phyloP scores from a whole-genome alignment of 2,797 vertebrate genomes.

The Linurgus olivaceus region DNA sequence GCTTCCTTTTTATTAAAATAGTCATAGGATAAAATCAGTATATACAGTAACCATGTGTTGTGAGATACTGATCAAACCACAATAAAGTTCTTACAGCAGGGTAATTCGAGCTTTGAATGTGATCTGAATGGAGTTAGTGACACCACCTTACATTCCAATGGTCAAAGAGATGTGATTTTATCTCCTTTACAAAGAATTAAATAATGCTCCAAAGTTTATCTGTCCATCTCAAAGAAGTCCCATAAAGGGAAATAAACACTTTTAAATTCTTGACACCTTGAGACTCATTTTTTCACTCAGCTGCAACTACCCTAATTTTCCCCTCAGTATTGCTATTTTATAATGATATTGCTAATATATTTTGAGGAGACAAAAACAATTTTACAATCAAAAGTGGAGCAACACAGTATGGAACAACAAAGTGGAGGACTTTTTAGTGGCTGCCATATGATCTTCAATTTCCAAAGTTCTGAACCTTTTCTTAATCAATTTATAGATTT shows the following conservation, averaged over 20 bases:
- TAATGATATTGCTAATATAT: background rate
- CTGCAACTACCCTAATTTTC: background rate
- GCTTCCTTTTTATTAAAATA: background rate
- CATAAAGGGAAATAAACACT: constrained; percentile 8
- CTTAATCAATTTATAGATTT: background rate
- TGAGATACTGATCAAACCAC: background rate
- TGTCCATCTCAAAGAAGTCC: background rate
- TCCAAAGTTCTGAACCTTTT: background rate
- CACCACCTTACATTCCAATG: constrained; percentile 28
- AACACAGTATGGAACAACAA: background rate
- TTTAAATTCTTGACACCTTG: background rate
- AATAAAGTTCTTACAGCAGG: background rate
- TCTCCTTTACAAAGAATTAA: constrained; percentile 17
- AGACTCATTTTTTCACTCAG: background rate
- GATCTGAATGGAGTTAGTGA: constrained; percentile 16
- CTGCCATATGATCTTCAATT: background rate
- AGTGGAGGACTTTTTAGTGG: background rate
- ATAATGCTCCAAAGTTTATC: constrained; percentile 7
- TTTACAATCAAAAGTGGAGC: background rate
- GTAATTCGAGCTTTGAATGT: constrained; percentile 4
- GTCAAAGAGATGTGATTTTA: constrained; percentile 47
- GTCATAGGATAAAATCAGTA: background rate
- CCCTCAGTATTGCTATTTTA: background rate
- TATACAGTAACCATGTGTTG: background rate
- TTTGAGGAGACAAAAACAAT: background rate